These are phyloP conservation scores for Hippopotamyrus pictus DNA, from an alignment of 2,797 vertebrate species.

Conservation along the genomic window DNA sequence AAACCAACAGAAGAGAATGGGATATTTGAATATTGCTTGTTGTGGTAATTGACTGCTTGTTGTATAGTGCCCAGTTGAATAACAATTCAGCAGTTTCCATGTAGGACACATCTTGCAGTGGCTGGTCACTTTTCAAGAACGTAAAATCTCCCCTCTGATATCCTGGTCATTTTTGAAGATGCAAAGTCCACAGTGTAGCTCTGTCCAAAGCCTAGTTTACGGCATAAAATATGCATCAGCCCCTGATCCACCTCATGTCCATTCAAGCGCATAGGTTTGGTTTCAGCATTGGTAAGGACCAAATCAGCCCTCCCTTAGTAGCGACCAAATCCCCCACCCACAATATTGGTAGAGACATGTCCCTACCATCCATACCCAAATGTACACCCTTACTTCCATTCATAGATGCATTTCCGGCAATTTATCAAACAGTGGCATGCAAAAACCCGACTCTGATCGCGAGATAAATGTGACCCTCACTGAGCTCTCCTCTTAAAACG, in stretches of 20 bases:
- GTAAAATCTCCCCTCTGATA: not conserved
- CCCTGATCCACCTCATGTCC: not conserved
- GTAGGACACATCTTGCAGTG: not conserved
- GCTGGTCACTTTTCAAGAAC: not conserved
- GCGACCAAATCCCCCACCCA: too few species aligned
- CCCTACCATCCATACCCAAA: not conserved
- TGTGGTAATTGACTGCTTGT: not conserved
- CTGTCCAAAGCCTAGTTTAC: not conserved
- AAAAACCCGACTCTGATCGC: too few species aligned
- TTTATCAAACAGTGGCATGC: not conserved
- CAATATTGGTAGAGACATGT: not conserved
- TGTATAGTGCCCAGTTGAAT: not conserved
- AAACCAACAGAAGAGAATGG: not conserved
- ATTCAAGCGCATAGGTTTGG: not conserved
- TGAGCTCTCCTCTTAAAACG: not conserved
- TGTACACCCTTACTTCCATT: not conserved
- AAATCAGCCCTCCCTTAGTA: too few species aligned
- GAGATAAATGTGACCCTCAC: not conserved
- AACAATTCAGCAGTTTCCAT: not conserved
- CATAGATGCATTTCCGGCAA: not conserved
- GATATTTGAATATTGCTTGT: not conserved
- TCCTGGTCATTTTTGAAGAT: not conserved
- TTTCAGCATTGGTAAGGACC: not conserved
- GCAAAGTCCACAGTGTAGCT: not conserved
- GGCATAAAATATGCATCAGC: not conserved